Evolutionary conservation across 2,888 invertebrate species (phyloP).

Genomic region (Parnassius smintheus): DNA sequence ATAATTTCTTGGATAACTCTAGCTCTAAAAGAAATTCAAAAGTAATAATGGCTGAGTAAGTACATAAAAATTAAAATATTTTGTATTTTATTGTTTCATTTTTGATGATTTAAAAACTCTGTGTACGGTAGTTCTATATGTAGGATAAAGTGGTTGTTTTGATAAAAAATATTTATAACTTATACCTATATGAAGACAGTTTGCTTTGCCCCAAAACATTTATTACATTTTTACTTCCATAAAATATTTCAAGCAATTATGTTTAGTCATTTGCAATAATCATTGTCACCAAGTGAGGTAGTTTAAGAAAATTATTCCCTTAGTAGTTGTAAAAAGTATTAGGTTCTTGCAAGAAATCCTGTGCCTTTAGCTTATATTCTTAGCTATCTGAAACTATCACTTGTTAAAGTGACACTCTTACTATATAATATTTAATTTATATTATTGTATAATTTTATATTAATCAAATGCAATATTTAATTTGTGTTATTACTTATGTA

Average conservation of each 20-base stretch:
- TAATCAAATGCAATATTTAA: not conserved
- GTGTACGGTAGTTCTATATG: not conserved
- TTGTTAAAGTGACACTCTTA: not conserved
- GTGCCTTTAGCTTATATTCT: not conserved
- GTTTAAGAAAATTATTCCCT: not conserved
- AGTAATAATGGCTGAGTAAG: conserved; percentile 1
- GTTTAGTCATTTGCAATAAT: not conserved
- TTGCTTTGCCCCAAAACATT: too few relatives aligned
- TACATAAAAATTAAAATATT: not conserved
- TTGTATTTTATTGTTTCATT: too few relatives aligned
- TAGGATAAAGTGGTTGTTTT: not conserved
- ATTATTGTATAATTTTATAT: too few relatives aligned
- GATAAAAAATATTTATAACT: too few relatives aligned
- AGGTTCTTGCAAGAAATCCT: not conserved
- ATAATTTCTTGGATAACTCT: too few relatives aligned
- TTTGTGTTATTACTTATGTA: not conserved
- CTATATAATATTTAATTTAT: not conserved
- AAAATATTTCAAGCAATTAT: not conserved
- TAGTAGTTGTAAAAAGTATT: not conserved
- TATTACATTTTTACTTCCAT: too few relatives aligned
- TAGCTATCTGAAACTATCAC: not conserved
- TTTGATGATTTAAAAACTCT: not conserved
- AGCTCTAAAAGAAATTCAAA: not conserved
- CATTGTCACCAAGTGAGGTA: not conserved
- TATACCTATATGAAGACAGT: too few relatives aligned